Evolutionary conservation across 2,113 vertebrate genomes (phyloP).

Genomic region (Centropus bengalensis): DNA sequence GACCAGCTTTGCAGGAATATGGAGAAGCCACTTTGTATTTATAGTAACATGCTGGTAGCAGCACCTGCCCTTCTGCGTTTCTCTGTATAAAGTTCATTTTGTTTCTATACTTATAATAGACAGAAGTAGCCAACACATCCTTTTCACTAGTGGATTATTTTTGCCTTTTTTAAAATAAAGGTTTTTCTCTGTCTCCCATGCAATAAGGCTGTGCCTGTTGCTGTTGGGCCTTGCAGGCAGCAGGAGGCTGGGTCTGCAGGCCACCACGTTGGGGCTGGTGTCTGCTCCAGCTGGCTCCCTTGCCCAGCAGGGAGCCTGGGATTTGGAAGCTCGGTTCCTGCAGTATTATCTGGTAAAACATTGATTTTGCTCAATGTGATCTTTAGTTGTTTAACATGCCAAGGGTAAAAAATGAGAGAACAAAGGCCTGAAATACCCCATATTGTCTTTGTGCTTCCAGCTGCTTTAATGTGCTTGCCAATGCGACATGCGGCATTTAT

Average conservation of each 20-base stretch:
- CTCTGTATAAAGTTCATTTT: neutral
- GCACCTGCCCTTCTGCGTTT: neutral
- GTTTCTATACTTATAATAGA: neutral
- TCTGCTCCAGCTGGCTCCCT: neutral
- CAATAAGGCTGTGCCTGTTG: neutral
- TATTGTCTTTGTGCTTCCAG: constrained; percentile 32
- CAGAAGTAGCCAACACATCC: neutral
- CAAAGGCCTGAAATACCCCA: neutral
- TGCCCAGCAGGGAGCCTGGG: neutral
- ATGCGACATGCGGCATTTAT: neutral
- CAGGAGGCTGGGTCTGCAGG: neutral
- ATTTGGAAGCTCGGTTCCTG: neutral
- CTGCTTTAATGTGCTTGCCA: constrained; percentile 29
- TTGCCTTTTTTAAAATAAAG: neutral
- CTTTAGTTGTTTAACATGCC: constrained; percentile 30
- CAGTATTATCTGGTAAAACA: neutral
- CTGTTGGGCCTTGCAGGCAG: neutral
- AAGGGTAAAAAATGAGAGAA: neutral
- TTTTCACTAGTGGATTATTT: neutral
- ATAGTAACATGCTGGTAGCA: neutral
- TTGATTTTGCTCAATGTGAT: neutral
- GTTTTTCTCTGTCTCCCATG: neutral
- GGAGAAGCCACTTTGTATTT: neutral
- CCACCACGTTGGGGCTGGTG: neutral
- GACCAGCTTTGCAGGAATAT: neutral